Base-by-base conservation (phyloP, 2,113 vertebrate genomes). In the Scomber scombrus region DNA sequence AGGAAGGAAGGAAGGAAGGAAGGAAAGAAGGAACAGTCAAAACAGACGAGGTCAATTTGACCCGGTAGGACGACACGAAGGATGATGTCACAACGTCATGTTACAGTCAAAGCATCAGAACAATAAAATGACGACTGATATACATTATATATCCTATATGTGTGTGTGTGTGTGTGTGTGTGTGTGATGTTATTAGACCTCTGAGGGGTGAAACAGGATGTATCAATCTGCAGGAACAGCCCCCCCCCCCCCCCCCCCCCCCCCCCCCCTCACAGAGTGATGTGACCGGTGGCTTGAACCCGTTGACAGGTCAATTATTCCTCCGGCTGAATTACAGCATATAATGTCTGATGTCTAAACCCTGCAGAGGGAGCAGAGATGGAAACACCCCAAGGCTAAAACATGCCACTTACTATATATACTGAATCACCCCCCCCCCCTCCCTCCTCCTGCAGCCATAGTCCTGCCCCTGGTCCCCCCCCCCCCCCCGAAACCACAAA, bases 221-320 rank as follows among this genome's bases (percentile, higher is more conserved):
- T 89, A 92, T 90, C 84, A 93, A 89, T 93, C 88, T 89, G 71
- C 64, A 72, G 80, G 51, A 85, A 84, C 84, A 88, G 64, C 52
- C 54, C 34, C 51, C 54, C 62, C 74, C 63, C 64, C 64, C 72
- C 68, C 23, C n/a, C 15, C 23, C 21, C 29, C 70, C 47, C 49
- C 77, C 68, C 67, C 15, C 3, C 13, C 66, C 52, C 23, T 23
- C 23, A 23, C 23, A 23, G 85, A 87, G 34, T 91, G 92, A 93
- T 84, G 78, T 89, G 78, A 61, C 74, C 43, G 65, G 60, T 80
- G 87, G 88, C 72, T 21, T 82, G 84, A 78, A 82, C 72, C 78
- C 18, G 80, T 34, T 94, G 91, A 94, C 94, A 94, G 90, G 85
- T 93, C 93, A 93, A 91, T 94, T 92, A 94, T 89, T 93, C 89